Percentiles rank a stretch among this genome's conserved stretches.
These are phyloP conservation scores for Mus spretus DNA, from an alignment of 2,797 vertebrate species.

Conservation along the genomic window DNA sequence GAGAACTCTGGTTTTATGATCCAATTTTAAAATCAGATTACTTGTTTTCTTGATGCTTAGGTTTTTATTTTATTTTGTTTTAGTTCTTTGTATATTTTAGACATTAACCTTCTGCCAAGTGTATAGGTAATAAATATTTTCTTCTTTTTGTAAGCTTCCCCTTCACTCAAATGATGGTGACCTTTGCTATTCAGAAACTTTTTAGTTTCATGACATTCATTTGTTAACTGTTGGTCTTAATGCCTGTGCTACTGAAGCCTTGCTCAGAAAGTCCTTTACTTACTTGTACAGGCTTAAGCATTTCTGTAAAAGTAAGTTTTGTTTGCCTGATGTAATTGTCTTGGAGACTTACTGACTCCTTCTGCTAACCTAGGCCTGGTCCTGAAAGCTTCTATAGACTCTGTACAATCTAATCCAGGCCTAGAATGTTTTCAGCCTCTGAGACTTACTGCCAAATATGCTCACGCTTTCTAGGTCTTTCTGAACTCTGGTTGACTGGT, in stretches of 20 bases:
- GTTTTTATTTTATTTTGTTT: neutral
- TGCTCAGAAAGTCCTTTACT: neutral
- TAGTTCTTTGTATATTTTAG: neutral
- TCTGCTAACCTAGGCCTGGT: no score
- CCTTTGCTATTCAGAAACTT: neutral
- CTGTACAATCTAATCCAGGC: neutral
- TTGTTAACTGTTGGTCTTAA: neutral
- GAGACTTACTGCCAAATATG: neutral
- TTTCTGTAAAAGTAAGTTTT: neutral
- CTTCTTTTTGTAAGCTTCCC: neutral
- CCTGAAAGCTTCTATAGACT: neutral
- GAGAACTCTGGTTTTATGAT: neutral
- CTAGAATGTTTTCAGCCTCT: neutral
- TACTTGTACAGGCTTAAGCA: neutral
- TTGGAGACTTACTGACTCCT: no score
- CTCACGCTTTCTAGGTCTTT: neutral
- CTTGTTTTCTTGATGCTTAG: neutral
- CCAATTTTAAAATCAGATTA: neutral
- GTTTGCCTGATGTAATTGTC: neutral
- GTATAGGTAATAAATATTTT: neutral
- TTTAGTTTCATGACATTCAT: neutral
- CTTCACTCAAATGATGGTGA: neutral
- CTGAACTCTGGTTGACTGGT: neutral
- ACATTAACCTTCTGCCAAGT: neutral
- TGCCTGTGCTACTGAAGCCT: neutral